These are phyloP conservation scores for Pogoniulus pusillus DNA, from an alignment of 2,797 vertebrate species.

Conservation along the genomic window DNA sequence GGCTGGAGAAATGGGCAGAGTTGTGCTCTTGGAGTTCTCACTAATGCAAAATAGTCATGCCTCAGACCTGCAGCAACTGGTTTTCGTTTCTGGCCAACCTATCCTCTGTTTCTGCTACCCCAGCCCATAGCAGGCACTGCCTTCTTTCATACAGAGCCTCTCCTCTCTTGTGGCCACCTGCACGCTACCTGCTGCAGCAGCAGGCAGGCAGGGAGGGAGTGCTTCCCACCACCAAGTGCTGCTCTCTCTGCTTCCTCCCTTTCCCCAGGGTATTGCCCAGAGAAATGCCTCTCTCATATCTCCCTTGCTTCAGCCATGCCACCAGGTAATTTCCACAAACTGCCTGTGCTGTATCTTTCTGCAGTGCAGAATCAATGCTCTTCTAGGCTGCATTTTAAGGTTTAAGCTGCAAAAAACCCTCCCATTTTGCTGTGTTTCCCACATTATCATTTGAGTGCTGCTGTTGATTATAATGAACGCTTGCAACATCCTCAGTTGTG, in stretches of 20 bases:
- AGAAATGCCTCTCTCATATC: background rate
- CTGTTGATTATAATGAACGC: background rate
- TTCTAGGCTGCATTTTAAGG: background rate
- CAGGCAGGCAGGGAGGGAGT: background rate
- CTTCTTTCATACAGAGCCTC: background rate
- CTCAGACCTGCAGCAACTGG: background rate
- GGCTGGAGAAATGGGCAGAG: background rate
- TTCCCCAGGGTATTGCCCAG: background rate
- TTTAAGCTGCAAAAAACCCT: background rate
- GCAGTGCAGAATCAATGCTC: background rate
- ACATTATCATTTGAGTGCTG: background rate
- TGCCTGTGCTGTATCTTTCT: background rate
- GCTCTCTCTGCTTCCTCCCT: background rate
- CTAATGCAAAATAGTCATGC: accelerated
- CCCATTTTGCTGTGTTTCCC: background rate
- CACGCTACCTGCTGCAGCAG: background rate
- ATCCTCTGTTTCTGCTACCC: background rate
- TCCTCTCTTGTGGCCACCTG: background rate
- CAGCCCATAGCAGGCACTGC: background rate
- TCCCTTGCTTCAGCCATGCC: background rate
- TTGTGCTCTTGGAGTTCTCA: background rate
- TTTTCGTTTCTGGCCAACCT: background rate
- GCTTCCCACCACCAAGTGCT: accelerated
- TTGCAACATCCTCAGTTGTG: background rate
- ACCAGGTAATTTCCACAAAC: conserved; percentile 4